Base-by-base conservation (phyloP, 2,888 invertebrate genomes). In the Pegoplata infirma region DNA sequence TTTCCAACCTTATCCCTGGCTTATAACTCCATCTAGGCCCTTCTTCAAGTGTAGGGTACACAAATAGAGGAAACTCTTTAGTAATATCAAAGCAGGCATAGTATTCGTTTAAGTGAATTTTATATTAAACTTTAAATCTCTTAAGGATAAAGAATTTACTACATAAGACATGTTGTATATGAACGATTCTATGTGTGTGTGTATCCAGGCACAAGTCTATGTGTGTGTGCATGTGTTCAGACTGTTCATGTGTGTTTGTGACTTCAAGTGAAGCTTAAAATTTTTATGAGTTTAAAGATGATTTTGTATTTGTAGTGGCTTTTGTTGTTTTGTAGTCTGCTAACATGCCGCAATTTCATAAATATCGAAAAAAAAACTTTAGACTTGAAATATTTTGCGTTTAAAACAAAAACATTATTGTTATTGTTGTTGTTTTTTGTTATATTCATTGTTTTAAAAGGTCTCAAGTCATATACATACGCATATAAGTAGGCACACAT, bases 51-150 rank as follows among this genome's bases (percentile, higher is more conserved):
- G n/a, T n/a, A n/a, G n/a, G n/a, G n/a, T n/a, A n/a, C n/a, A n/a
- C n/a, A n/a, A n/a, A n/a, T n/a, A n/a, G 32, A 10, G 8, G 5
- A 32, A 32, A 10, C 32, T 10, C 32, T 32, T n/a, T 40, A 8
- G 14, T 40, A 40, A n/a, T 40, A 40, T 40, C 36, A 40, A 36
- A 40, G 49, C 36, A 63, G 49, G 47, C 40, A 36, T 32, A 14
- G 32, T 63, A 17, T 28, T n/a, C n/a, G n/a, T n/a, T n/a, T 28
- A 51, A 63, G 46, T 59, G 59, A 44, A 51, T 51, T 63, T 28
- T 25, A 21, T 63, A 36, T 63, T 14, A 63, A 49, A 19, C 49
- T 63, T n/a, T 21, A 21, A 49, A 63, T 49, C 49, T 51, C 49
- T 63, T 21, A 19, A 51, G 63, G 49, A 63, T 51, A 19, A 53